Evolutionary conservation across 2,113 vertebrate genomes (phyloP).

Genomic region (Eretmochelys imbricata): DNA sequence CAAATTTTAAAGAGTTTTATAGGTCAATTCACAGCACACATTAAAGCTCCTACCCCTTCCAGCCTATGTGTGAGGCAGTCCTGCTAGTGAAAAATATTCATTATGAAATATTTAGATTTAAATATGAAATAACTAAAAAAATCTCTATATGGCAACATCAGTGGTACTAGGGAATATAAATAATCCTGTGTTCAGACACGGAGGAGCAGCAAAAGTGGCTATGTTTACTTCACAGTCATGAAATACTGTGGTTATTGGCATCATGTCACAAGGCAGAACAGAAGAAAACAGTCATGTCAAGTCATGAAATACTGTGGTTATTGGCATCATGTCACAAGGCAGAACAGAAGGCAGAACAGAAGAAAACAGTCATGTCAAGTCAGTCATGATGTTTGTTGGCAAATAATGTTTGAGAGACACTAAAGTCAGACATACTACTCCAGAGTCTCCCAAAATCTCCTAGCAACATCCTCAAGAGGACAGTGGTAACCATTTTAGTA

Average conservation of each 20-base stretch:
- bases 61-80: neutral
- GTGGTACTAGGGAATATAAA: neutral
- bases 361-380: neutral
- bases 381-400: neutral
- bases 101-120: neutral
- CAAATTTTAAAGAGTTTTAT: neutral
- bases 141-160: neutral
- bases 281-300: neutral
- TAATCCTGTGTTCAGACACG: neutral
- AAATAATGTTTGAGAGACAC: neutral
- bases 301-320: neutral
- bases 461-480: slow-evolving; percentile 56
- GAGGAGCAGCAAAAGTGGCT: neutral
- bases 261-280: neutral
- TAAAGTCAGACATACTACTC: neutral
- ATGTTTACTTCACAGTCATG: neutral
- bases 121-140: neutral
- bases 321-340: neutral
- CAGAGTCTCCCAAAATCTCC: neutral
- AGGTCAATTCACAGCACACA: neutral
- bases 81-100: neutral
- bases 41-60: neutral
- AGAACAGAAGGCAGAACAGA: neutral
- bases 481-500: neutral
- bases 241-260: neutral